phyloP scores from a whole-genome alignment of 2,888 invertebrate species.

The Latheticus oryzae region DNA sequence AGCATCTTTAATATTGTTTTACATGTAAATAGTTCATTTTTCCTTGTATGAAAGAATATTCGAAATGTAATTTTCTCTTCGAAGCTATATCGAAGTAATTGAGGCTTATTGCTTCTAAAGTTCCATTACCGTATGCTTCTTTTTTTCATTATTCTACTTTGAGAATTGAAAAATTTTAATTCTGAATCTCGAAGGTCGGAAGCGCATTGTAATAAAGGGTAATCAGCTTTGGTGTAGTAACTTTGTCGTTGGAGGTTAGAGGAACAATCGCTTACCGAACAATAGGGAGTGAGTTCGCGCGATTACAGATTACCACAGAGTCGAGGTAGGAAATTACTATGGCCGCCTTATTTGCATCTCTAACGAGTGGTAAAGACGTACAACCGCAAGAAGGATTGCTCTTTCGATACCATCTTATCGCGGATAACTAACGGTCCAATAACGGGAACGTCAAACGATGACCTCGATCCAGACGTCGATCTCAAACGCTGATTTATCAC shows the following conservation, averaged over 20 bases:
- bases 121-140: too few species aligned
- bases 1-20: constrained; percentile 43
- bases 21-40: constrained; percentile 41
- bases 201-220: constrained; percentile 48
- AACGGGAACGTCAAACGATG: too few species aligned
- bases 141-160: constrained; percentile 15
- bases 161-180: not conserved
- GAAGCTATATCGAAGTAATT: constrained; percentile 24
- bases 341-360: constrained; percentile 56
- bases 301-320: constrained; percentile 53
- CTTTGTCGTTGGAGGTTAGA: constrained; percentile 47
- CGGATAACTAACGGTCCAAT: too few species aligned
- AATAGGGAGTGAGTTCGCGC: constrained; percentile 49
- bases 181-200: constrained; percentile 49
- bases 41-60: too few species aligned
- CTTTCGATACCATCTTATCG: constrained; percentile 44
- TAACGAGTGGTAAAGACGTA: constrained; percentile 52
- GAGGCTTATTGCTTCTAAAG: constrained; percentile 34
- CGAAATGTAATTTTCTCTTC: constrained; percentile 22
- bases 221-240: constrained; percentile 47
- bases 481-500: too few species aligned
- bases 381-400: constrained; percentile 30
- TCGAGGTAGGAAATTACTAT: constrained; percentile 55
- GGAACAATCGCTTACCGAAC: constrained; percentile 54
- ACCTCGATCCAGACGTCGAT: too few species aligned